phyloP scores from a whole-genome alignment of 2,888 invertebrate species.

The Zonitis immaculata region DNA sequence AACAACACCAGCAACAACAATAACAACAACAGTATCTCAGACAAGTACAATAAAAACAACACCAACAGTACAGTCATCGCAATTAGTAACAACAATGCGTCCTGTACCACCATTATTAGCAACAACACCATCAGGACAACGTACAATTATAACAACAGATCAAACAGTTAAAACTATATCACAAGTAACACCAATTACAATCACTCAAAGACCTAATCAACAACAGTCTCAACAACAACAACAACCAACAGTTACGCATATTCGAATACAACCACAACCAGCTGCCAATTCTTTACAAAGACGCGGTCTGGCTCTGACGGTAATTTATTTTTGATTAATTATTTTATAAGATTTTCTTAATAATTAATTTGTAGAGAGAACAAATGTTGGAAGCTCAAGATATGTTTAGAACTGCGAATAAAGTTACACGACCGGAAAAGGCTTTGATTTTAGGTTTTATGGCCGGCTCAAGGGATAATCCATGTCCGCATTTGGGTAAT shows the following conservation, averaged over 20 bases:
- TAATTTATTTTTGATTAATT: conserved; percentile 36
- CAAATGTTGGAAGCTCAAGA: conserved; percentile 97
- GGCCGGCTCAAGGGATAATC: conserved; percentile 97
- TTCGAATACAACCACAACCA: conserved; percentile 53
- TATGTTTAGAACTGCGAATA: conserved; percentile 94
- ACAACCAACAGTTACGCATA: conserved; percentile 50
- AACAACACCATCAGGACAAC: conserved; percentile 35
- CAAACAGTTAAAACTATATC: conserved; percentile 28
- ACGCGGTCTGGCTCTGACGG: conserved; percentile 67
- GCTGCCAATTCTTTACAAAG: conserved; percentile 55
- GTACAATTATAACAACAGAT: conserved; percentile 38
- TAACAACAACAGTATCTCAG: conserved; percentile 36
- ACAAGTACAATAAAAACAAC: conserved; percentile 15
- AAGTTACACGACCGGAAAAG: conserved; percentile 94
- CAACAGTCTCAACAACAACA: conserved; percentile 43
- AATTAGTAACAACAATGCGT: conserved; percentile 34
- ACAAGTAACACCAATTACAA: conserved; percentile 19
- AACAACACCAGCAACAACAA: conserved; percentile 45
- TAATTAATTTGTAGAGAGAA: too few species aligned
- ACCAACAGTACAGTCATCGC: conserved; percentile 25
- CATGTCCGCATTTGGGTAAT: conserved; percentile 94
- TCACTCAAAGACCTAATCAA: conserved; percentile 47
- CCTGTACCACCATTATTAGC: conserved; percentile 44
- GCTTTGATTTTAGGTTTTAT: conserved; percentile 96
- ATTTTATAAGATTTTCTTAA: conserved; percentile 40